Evolutionary conservation across 2,797 vertebrate species (phyloP), one percentile per base, ranked within the genome.

Genomic region (Xyrichtys novacula): DNA sequence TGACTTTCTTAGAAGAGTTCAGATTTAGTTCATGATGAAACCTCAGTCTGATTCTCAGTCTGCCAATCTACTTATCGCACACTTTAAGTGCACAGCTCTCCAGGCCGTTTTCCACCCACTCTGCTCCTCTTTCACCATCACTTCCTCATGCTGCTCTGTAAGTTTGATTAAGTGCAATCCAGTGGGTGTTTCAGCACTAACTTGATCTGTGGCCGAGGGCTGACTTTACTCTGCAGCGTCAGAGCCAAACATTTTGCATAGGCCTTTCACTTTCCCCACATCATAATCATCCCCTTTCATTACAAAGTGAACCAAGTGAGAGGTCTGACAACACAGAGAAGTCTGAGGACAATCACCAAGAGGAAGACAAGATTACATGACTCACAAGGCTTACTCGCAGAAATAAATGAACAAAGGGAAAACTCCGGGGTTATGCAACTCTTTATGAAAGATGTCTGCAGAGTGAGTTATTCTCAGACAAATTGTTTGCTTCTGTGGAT

Each of bases 271-370:
- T 64, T 36, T 78, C 73, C 67, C 74, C 76, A 69, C n/a, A 49
- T 64, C 63, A 74, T 67, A 76, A 81, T 83, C 64, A 80, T 80
- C 81, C 80, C 78, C 46, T 78, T 83, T 83, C 56, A 80, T 84
- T 77, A 63, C 26, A 15, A 34, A 69, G n/a, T 64, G 32, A 26
- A 39, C 31, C 38, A 55, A 38, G 67, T 32, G 49, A 78, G 65
- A 48, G 28, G 49, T 70, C 64, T 52, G 61, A 65, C 67, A 65
- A 81, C 10, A 54, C 26, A 22, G 11, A 15, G 49, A 44, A 55
- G 52, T 58, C 55, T 42, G 2, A 34, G 39, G 66, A 75, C 62
- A 58, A 68, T 48, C 65, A 56, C 29, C 48, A 15, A 0, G 6
- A 39, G 26, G 32, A 39, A 66, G 34, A 55, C 42, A 10, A 59